Evolutionary conservation across 2,113 vertebrate species (phyloP), one percentile per base, ranked within the genome.

Genomic region (Pleuronectes platessa): DNA sequence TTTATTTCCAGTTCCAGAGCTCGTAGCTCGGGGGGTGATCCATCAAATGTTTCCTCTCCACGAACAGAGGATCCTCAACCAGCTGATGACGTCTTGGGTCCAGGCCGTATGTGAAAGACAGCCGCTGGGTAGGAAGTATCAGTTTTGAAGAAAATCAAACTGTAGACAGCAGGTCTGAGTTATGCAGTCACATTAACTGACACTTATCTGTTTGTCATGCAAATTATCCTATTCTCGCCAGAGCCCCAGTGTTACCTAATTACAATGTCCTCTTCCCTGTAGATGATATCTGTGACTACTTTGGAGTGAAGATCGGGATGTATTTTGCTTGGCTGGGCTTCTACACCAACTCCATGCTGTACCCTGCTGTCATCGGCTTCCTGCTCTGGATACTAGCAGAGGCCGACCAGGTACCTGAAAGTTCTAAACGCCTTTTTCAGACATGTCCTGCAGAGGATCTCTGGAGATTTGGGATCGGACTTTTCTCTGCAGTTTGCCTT

Each of bases 211-310:
- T 51, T 7, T 14, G 47, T n/a, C 51, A 62, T 18, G 49, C 17
- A 3, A 23, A 37, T 23, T 17, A 26, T n/a, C 23, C 11, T 11
- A 51, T 27, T 47, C 56, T 31, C 31, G 5, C 31, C 31, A 31
- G 31, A 31, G 31, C 31, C 31, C 31, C 5, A 31, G 31, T 31
- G 7, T 31, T 31, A 31, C 7, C 5, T 31, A 1, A 31, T 8
- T 31, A 7, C 31, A 31, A 31, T 31, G 7, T 31, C 31, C 31
- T 1, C 3, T 58, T 12, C 67, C 42, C 59, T 78, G 13, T 14
- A 99, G 97, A 99, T 77, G 98, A 99, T 49, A 97, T 99, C 87
- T 98, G 96, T 18, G 97, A 98, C 86, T 99, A 99, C 86, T 99
- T 99, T 0, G 98, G 98, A 2, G 97, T 98, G 89, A 99, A 99